phyloP scores from a whole-genome alignment of 2,888 invertebrate genomes.

The Amaurobius ferox region DNA sequence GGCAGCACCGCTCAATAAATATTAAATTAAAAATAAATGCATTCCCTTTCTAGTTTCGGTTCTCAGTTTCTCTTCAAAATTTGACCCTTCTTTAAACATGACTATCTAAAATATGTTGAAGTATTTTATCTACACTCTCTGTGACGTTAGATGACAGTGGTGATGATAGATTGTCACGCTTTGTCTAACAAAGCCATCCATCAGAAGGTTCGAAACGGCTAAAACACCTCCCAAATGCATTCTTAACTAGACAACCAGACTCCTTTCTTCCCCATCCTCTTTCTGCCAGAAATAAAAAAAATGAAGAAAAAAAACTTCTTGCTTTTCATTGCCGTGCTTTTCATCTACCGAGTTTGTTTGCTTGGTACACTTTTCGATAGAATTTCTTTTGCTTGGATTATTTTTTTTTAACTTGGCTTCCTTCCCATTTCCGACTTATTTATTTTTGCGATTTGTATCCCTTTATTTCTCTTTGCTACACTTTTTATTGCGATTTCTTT shows the following conservation, averaged over 20 bases:
- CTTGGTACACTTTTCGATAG: constrained; percentile 56
- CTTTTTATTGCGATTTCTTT: background rate
- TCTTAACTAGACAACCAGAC: constrained; percentile 68
- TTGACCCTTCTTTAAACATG: background rate
- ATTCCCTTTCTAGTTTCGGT: background rate
- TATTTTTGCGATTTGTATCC: no score
- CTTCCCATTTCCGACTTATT: constrained; percentile 69
- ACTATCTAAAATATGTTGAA: background rate
- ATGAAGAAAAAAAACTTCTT: constrained; percentile 20
- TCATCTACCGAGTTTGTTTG: constrained; percentile 54
- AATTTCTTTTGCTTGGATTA: constrained; percentile 62
- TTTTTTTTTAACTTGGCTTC: constrained; percentile 54
- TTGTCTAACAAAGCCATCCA: constrained; percentile 61
- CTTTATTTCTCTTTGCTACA: constrained; percentile 32
- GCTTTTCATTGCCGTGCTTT: constrained; percentile 55
- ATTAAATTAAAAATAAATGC: background rate
- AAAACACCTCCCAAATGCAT: constrained; percentile 65
- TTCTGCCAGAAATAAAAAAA: constrained; percentile 29
- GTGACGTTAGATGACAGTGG: background rate
- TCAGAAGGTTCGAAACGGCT: constrained; percentile 57
- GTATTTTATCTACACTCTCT: background rate
- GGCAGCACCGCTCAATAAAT: no score
- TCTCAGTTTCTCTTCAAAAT: background rate
- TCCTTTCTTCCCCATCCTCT: constrained; percentile 54
- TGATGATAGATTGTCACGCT: constrained; percentile 52